Base-by-base conservation (phyloP, 2,888 invertebrate genomes). In the Bedellia somnulentella region DNA sequence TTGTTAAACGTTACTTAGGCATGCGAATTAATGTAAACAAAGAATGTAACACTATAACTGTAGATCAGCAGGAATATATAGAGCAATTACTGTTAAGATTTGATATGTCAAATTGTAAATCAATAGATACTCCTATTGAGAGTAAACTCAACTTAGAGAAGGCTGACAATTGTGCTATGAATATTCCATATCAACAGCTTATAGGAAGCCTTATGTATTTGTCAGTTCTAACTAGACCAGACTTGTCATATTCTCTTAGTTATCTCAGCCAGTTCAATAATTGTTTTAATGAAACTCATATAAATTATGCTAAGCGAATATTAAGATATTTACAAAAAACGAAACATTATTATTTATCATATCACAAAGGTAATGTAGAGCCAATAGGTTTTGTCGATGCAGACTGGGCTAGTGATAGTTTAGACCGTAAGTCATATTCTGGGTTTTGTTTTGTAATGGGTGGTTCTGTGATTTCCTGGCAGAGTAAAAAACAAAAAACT, bases 381-480 rank as follows among this genome's bases (percentile, higher is more conserved):
- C 6, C 12, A 13, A 22, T 12, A 6, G 29, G 29, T 15, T 30
- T 24, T 24, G 24, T 30, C 8, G 30, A 30, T 29, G 23, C 29
- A 8, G 29, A 29, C 16, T 24, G 30, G 30, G 30, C 24, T 10
- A 18, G 25, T 11, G 14, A 25, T 24, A 13, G 18, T 12, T 4
- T 18, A 12, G 25, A 25, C 13, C 52, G 61, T 54, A 61, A 54
- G 48, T 64, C 57, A 2, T 45, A 42, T 27, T 40, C 42, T 9
- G 46, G 45, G 4, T 43, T 30, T 36, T 26, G 28, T 18, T 5
- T 6, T 18, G 18, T 6, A 17, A 25, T 26, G 21, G 16, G n/a
- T 12, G 26, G 31, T 31, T 13, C 32, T 28, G 28, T 18, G 5
- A 32, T 32, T 8, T 32, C 24, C 15, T 32, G 22, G 28, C 18